These are phyloP conservation scores for Pseudachorutes palmiensis DNA, from an alignment of 1,140 invertebrate genomes.

Conservation along the genomic window DNA sequence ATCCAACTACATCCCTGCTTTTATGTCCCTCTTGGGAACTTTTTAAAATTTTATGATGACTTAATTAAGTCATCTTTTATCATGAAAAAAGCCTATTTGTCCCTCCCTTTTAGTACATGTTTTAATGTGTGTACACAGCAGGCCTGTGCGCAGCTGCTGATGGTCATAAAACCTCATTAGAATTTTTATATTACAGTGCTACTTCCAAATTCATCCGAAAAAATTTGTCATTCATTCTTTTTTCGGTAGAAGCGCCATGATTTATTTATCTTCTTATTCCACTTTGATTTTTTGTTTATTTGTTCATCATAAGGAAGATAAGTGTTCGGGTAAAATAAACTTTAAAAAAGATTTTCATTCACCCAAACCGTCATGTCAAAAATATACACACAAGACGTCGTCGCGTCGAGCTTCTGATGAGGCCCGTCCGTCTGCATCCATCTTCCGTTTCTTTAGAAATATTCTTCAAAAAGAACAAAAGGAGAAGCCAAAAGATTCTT, in stretches of 20 bases:
- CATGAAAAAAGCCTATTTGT: neutral
- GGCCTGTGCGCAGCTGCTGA: neutral
- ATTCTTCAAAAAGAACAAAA: neutral
- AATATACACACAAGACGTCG: neutral
- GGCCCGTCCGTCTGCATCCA: neutral
- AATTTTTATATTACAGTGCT: neutral
- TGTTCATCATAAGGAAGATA: conserved; percentile 1
- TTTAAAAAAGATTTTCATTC: conserved; percentile 8
- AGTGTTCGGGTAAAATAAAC: conserved; percentile 1
- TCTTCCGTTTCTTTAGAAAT: neutral
- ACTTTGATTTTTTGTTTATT: conserved; percentile 12
- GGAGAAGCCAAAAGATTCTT: neutral
- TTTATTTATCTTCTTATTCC: neutral
- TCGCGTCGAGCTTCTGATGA: neutral
- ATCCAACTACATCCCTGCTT: neutral
- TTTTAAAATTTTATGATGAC: neutral
- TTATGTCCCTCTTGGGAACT: neutral
- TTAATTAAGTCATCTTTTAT: conserved; percentile 7
- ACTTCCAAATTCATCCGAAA: neutral
- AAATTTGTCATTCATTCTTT: conserved; percentile 1
- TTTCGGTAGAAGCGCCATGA: neutral
- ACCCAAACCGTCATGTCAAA: conserved; percentile 11
- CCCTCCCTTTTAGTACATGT: neutral
- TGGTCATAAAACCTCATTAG: conserved; percentile 5
- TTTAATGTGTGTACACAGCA: neutral